Evolutionary conservation across 1,140 invertebrate genomes (phyloP).

Genomic region (Scaptomyza pallida): DNA sequence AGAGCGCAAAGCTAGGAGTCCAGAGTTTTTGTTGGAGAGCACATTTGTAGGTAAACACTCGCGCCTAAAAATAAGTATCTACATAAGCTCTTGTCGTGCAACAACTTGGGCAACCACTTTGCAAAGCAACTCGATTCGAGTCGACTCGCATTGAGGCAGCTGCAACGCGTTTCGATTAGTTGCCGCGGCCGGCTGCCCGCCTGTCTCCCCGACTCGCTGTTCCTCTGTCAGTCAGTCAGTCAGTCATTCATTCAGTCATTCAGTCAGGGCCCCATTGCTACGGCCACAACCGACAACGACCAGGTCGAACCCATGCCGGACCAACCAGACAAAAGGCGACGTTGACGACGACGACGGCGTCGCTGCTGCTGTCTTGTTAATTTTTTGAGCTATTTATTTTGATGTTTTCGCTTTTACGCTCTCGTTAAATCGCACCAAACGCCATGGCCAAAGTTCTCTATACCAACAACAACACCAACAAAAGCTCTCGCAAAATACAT

Average conservation of each 20-base stretch:
- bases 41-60: constrained; percentile 67
- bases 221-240: constrained; percentile 41
- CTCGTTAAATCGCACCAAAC: constrained; percentile 75
- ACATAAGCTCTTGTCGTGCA: constrained; percentile 67
- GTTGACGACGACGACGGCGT: constrained; percentile 49
- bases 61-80: constrained; percentile 74
- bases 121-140: constrained; percentile 30
- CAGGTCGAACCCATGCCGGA: constrained; percentile 2
- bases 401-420: constrained; percentile 82
- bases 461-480: constrained; percentile 43
- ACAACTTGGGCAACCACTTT: constrained; percentile 77
- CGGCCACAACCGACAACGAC: no score
- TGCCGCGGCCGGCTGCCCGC: constrained; percentile 54
- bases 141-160: constrained; percentile 53
- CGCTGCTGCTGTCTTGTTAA: constrained; percentile 70
- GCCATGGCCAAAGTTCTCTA: constrained; percentile 64
- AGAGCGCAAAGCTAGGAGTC: constrained; percentile 19
- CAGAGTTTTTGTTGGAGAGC: constrained; percentile 66
- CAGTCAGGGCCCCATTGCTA: constrained; percentile 44
- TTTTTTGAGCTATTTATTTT: constrained; percentile 82
- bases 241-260: constrained; percentile 14
- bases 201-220: constrained; percentile 35
- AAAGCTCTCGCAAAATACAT: constrained; percentile 23
- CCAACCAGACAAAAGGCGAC: constrained; percentile 46
- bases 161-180: constrained; percentile 82